These are phyloP conservation scores for Apus apus DNA, from an alignment of 2,113 vertebrate genomes.

Conservation along the genomic window DNA sequence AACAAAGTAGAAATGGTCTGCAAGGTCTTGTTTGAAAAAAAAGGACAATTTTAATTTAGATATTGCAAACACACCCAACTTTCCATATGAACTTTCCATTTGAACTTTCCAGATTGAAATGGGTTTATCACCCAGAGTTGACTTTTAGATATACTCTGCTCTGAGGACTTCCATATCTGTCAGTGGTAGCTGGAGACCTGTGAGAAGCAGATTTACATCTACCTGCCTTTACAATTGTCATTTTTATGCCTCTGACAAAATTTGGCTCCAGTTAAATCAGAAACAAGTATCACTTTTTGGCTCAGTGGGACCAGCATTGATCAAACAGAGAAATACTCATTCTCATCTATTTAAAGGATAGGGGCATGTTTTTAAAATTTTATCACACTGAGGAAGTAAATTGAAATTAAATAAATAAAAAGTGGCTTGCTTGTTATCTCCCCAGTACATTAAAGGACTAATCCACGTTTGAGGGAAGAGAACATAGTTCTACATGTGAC, in stretches of 20 bases:
- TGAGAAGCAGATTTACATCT: neutral
- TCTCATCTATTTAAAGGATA: neutral
- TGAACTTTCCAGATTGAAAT: neutral
- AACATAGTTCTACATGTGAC: neutral
- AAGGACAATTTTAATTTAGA: neutral
- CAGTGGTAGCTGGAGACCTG: neutral
- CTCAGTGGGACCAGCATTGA: neutral
- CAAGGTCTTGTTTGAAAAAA: neutral
- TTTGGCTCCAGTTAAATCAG: neutral
- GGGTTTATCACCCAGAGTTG: neutral
- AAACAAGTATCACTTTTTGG: rapidly evolving
- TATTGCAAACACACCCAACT: neutral
- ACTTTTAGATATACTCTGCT: neutral
- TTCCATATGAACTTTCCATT: neutral
- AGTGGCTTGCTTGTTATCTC: neutral
- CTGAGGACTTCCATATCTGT: neutral
- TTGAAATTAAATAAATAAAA: neutral
- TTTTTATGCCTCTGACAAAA: neutral
- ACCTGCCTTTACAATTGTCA: neutral
- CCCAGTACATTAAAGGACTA: neutral
- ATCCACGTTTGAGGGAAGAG: neutral
- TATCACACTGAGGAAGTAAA: neutral
- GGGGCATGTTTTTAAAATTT: neutral
- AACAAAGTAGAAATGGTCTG: neutral
- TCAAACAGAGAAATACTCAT: neutral